Conservation (phyloP, 2,113 vertebrate genomes). For the Myocastor coypus region DNA sequence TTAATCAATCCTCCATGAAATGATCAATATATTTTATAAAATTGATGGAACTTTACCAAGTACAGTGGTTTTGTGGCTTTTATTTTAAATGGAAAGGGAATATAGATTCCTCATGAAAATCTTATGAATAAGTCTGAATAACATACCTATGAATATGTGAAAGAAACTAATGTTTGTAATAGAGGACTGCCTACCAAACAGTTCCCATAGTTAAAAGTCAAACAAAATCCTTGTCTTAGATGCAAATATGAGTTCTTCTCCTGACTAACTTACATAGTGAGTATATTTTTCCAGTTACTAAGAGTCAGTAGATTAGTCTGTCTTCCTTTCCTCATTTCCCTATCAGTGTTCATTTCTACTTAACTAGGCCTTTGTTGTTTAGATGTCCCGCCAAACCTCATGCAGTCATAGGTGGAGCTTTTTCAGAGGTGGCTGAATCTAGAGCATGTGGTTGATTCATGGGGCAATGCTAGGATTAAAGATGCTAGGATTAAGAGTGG, state of each 20-base stretch:
- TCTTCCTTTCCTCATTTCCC: slow-evolving; percentile 2
- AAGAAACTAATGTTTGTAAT: slow-evolving; percentile 7
- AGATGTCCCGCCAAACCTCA: neutral
- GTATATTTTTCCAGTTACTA: slow-evolving; percentile 2
- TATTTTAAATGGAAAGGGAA: slow-evolving; percentile 44
- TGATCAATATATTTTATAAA: neutral
- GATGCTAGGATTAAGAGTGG: neutral
- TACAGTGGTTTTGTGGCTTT: neutral
- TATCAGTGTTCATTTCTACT: neutral
- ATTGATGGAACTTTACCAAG: neutral
- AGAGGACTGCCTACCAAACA: neutral
- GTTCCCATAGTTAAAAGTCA: slow-evolving; percentile 31
- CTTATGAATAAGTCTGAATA: slow-evolving; percentile 7
- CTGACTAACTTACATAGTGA: neutral
- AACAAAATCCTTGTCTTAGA: neutral
- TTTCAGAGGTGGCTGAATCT: neutral
- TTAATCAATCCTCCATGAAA: slow-evolving; percentile 2
- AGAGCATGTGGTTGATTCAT: neutral
- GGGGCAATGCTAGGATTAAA: neutral
- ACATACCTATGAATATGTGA: neutral
- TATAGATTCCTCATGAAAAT: slow-evolving; percentile 8
- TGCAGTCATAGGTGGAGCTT: neutral
- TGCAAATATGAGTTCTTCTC: slow-evolving; percentile 42
- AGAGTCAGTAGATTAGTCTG: slow-evolving; percentile 4
- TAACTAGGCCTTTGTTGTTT: neutral